Percentiles rank a stretch among this genome's conserved stretches.
phyloP scores from a whole-genome alignment of 2,888 invertebrate species.

The Zootermopsis nevadensis region DNA sequence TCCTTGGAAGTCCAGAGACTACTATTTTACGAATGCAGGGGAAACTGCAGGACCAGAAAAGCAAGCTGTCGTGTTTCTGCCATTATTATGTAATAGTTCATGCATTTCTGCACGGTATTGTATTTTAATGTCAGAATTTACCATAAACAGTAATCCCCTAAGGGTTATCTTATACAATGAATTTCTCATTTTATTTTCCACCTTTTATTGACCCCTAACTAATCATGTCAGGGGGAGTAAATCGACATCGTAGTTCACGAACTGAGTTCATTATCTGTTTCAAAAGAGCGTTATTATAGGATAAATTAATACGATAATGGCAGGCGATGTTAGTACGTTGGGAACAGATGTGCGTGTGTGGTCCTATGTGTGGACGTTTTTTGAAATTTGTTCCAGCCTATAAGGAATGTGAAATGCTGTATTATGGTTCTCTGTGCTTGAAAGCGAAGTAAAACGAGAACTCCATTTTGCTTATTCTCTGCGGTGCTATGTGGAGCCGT shows the following conservation, averaged over 20 bases:
- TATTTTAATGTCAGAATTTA: no score
- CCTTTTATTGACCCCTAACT: not conserved
- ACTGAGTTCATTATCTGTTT: not conserved
- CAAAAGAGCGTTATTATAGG: not conserved
- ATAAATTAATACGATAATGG: not conserved
- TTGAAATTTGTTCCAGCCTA: not conserved
- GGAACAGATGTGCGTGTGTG: not conserved
- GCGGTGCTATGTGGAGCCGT: not conserved
- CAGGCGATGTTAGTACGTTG: not conserved
- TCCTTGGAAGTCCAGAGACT: no score
- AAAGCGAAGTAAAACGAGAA: not conserved
- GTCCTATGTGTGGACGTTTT: not conserved
- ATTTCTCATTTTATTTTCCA: not conserved
- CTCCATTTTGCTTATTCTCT: not conserved
- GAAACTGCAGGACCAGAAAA: no score
- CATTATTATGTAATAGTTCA: no score
- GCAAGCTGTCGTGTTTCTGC: no score
- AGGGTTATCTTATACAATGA: not conserved
- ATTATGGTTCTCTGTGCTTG: not conserved
- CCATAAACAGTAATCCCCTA: no score
- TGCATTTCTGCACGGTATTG: no score
- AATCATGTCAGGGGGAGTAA: not conserved
- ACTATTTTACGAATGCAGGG: no score
- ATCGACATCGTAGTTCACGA: not conserved
- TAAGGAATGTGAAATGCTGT: not conserved